Evolutionary conservation across 2,888 invertebrate species (phyloP).

Genomic region (Leptogaster cylindrica): DNA sequence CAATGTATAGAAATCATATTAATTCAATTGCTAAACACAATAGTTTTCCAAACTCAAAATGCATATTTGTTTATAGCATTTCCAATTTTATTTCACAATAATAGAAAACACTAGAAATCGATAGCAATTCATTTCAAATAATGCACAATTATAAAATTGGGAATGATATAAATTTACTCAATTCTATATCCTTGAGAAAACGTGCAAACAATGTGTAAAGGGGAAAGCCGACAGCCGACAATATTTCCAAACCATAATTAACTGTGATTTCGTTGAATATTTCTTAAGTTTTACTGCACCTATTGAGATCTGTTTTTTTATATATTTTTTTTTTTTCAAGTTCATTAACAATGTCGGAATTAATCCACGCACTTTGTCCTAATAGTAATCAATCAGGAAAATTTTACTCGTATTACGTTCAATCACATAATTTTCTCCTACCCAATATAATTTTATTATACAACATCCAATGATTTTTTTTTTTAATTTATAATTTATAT

Average conservation of each 20-base stretch:
- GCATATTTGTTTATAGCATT: too few relatives aligned
- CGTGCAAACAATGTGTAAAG: constrained; percentile 65
- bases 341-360: constrained; percentile 6
- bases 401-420: constrained; percentile 45
- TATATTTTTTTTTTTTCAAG: constrained; percentile 40
- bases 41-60: too few relatives aligned
- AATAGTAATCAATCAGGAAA: constrained; percentile 11
- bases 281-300: too few relatives aligned
- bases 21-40: too few relatives aligned
- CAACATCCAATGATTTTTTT: too few relatives aligned
- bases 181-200: constrained; percentile 50
- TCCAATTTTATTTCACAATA: too few relatives aligned
- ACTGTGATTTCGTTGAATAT: constrained; percentile 4
- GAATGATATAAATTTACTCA: constrained; percentile 8
- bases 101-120: too few relatives aligned
- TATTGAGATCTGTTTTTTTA: constrained; percentile 37
- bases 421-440: constrained; percentile 41
- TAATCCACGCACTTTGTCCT: background rate
- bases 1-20: too few relatives aligned
- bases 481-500: background rate
- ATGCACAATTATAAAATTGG: constrained; percentile 24
- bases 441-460: constrained; percentile 39
- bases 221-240: constrained; percentile 63
- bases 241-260: constrained; percentile 12
- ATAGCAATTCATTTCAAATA: too few relatives aligned